Conservation (phyloP, 2,888 invertebrate genomes). For the Brassicogethes aeneus region DNA sequence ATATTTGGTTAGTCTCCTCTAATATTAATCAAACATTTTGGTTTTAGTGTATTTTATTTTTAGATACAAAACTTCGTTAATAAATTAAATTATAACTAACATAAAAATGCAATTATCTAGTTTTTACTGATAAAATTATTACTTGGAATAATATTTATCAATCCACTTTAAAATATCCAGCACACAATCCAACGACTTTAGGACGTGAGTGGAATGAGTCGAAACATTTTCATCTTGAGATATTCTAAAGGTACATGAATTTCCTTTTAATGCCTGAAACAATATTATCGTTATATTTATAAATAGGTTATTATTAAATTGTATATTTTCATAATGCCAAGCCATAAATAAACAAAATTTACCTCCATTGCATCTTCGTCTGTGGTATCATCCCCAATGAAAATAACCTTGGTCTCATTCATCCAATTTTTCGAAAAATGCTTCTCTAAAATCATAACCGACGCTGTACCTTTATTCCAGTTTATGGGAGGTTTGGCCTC, state of each 20-base stretch:
- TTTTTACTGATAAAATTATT: no score
- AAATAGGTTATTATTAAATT: neutral
- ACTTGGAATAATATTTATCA: neutral
- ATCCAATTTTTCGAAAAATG: conserved; percentile 86
- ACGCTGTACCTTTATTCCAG: conserved; percentile 85
- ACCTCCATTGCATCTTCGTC: conserved; percentile 89
- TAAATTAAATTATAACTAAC: no score
- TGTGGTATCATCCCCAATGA: conserved; percentile 79
- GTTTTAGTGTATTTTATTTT: no score
- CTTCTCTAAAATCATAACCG: conserved; percentile 77
- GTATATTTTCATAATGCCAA: no score
- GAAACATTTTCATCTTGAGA: conserved; percentile 35
- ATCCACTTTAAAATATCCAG: conserved; percentile 14
- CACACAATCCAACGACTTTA: conserved; percentile 18
- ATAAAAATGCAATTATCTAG: no score
- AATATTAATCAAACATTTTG: no score
- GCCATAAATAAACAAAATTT: no score
- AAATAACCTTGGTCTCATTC: conserved; percentile 78
- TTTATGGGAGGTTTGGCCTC: conserved; percentile 84
- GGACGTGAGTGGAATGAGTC: conserved; percentile 20
- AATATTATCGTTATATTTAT: neutral
- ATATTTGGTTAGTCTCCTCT: no score
- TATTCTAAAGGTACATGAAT: conserved; percentile 88
- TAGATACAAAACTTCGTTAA: no score
- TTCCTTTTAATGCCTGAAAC: conserved; percentile 71